Percentiles rank a stretch among this genome's conserved stretches.
phyloP scores from a whole-genome alignment of 2,113 vertebrate genomes.

The Corythoichthys haematopterus region DNA sequence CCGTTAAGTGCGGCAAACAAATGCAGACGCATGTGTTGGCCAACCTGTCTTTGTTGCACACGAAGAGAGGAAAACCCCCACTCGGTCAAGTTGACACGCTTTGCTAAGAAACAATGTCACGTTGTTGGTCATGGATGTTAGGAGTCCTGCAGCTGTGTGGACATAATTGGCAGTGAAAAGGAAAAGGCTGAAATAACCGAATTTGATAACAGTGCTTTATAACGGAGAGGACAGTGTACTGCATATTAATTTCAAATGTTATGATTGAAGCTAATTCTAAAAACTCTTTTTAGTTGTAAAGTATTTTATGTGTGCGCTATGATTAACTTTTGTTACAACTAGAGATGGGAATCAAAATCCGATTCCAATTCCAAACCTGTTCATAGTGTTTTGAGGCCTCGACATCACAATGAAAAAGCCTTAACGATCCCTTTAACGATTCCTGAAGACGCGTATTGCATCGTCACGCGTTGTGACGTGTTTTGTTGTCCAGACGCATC shows the following conservation, averaged over 20 bases:
- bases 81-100: constrained; percentile 61
- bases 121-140: constrained; percentile 49
- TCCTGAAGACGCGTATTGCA: no score
- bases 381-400: no score
- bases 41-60: constrained; percentile 42
- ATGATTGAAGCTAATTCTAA: background rate
- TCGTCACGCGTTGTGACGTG: no score
- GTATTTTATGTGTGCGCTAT: no score
- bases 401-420: no score
- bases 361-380: no score
- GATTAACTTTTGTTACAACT: no score
- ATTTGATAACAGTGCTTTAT: background rate
- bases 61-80: constrained; percentile 55
- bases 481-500: no score
- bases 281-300: no score
- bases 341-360: no score
- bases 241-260: background rate
- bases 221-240: background rate
- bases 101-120: constrained; percentile 50
- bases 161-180: constrained; percentile 13
- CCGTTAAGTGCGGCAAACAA: constrained; percentile 48
- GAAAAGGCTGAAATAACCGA: constrained; percentile 2
- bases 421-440: no score
- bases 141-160: constrained; percentile 41
- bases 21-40: constrained; percentile 39